Evolutionary conservation across 2,797 vertebrate species (phyloP).

Genomic region (Otus scops): DNA sequence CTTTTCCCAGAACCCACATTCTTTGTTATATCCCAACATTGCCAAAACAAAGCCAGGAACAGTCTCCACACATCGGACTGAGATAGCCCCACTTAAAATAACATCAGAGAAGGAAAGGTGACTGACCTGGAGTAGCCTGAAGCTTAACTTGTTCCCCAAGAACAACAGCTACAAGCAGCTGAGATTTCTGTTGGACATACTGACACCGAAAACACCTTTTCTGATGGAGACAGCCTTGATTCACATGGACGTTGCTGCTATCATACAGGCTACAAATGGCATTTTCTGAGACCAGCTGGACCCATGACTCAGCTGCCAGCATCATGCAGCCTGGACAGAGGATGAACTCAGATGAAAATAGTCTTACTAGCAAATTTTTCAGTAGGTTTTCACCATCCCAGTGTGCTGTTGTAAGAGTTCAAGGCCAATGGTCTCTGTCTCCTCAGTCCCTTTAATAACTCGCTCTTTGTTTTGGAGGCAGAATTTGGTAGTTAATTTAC

Average conservation of each 20-base stretch:
- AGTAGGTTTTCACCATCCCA: background rate
- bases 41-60: background rate
- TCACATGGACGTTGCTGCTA: background rate
- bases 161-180: background rate
- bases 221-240: background rate
- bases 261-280: too few species aligned
- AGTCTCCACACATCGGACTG: background rate
- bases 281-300: background rate
- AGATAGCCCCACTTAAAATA: background rate
- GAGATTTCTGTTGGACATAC: background rate
- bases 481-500: background rate
- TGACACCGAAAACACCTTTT: background rate
- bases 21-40: background rate
- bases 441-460: background rate
- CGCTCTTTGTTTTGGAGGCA: fast-evolving
- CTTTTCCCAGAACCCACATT: background rate
- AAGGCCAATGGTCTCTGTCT: background rate
- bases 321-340: background rate
- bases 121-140: background rate
- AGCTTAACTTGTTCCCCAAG: background rate
- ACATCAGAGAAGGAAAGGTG: background rate
- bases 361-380: background rate
- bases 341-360: fast-evolving
- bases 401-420: background rate
- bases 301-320: background rate